These are phyloP conservation scores for Xyliphius kryptos DNA, from an alignment of 2,113 vertebrate genomes.

Conservation along the genomic window DNA sequence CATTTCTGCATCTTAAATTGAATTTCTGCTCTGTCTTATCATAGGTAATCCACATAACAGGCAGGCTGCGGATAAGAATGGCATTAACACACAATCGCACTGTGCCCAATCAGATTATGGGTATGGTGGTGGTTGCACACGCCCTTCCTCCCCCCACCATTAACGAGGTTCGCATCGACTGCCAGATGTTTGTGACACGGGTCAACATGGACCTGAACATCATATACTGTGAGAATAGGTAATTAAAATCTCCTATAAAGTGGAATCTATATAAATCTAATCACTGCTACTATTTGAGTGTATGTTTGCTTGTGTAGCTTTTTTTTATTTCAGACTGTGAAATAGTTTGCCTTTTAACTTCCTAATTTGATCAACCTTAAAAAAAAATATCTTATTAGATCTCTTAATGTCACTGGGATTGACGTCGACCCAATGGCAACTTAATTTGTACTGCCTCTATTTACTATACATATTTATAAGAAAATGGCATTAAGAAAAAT, in stretches of 20 bases:
- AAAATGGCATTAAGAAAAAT: constrained; percentile 34
- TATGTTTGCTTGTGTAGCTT: no score
- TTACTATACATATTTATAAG: constrained; percentile 44
- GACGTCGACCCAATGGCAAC: constrained; percentile 39
- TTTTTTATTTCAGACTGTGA: no score
- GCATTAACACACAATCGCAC: constrained; percentile 86
- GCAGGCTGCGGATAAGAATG: constrained; percentile 87
- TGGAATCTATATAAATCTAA: no score
- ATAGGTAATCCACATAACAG: constrained; percentile 96
- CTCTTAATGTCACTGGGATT: constrained; percentile 43
- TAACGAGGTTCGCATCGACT: constrained; percentile 99
- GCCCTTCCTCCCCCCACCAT: constrained; percentile 95
- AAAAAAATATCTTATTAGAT: constrained; percentile 41
- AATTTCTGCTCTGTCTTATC: constrained; percentile 38
- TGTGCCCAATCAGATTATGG: constrained; percentile 92
- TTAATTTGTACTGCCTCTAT: constrained; percentile 37
- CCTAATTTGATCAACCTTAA: constrained; percentile 40
- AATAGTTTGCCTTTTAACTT: constrained; percentile 29
- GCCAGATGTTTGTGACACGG: constrained; percentile 97
- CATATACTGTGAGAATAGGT: constrained; percentile 99
- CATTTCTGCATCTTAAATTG: neutral
- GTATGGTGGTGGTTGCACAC: constrained; percentile 94
- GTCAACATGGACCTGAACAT: constrained; percentile 99
- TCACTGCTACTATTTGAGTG: no score
- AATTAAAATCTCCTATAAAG: no score